Conservation (phyloP, 2,888 invertebrate species). For the Spisula solida region DNA sequence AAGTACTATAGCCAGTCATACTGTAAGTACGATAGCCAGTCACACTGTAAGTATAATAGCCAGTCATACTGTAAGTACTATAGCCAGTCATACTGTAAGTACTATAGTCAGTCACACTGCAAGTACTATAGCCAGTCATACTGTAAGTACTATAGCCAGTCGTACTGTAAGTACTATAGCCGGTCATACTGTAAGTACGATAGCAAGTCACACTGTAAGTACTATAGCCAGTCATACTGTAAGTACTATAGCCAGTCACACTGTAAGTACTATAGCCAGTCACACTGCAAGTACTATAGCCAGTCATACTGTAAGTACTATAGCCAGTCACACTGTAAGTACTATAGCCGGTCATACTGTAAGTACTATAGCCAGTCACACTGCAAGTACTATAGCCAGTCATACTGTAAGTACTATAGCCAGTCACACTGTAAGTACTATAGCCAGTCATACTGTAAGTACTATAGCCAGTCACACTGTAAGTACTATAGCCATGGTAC, state of each 20-base stretch:
- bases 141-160: conserved; percentile 86
- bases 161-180: conserved; percentile 83
- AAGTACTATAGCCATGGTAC: no score
- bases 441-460: conserved; percentile 87
- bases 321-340: background rate
- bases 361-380: conserved; percentile 62
- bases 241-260: conserved; percentile 87
- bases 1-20: conserved; percentile 87
- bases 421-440: conserved; percentile 75
- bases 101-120: conserved; percentile 87
- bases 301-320: conserved; percentile 85
- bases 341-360: conserved; percentile 87
- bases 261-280: conserved; percentile 77
- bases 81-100: background rate
- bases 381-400: conserved; percentile 86
- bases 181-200: conserved; percentile 75
- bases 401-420: conserved; percentile 83
- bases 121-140: conserved; percentile 62
- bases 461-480: background rate
- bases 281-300: conserved; percentile 85
- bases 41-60: no score
- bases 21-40: conserved; percentile 77
- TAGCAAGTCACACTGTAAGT: conserved; percentile 87
- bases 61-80: conserved; percentile 85
- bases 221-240: background rate